Percentiles rank a stretch among this genome's conserved stretches.
phyloP scores from a whole-genome alignment of 2,113 vertebrate genomes.

The Chamaea fasciata region DNA sequence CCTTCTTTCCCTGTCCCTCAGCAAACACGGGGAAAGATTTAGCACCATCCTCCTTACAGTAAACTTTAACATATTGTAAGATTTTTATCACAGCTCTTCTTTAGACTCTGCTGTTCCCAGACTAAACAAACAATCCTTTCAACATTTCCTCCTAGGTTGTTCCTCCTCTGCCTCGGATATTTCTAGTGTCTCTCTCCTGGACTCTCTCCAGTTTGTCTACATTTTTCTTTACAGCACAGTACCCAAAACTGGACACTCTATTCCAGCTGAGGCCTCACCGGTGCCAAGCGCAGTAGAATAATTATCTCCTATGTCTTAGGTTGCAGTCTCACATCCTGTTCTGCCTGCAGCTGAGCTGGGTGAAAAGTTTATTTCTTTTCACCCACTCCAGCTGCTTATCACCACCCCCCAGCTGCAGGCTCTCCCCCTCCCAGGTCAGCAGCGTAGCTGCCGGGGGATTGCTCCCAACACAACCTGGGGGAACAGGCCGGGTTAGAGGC shows the following conservation, averaged over 20 bases:
- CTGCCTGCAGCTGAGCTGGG: constrained; percentile 64
- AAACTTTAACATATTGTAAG: constrained; percentile 31
- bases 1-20: neutral
- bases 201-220: constrained; percentile 28
- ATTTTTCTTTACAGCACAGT: constrained; percentile 45
- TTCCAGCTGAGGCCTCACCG: constrained; percentile 54
- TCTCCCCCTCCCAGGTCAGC: constrained; percentile 38
- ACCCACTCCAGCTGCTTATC: constrained; percentile 62
- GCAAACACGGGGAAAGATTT: neutral
- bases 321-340: constrained; percentile 60
- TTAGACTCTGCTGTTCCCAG: constrained; percentile 34
- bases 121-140: constrained; percentile 61
- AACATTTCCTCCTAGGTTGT: constrained; percentile 36
- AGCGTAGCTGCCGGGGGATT: neutral
- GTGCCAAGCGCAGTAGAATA: constrained; percentile 60
- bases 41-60: constrained; percentile 5
- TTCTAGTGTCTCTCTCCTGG: constrained; percentile 30
- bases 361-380: constrained; percentile 66
- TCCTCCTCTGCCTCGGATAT: constrained; percentile 19
- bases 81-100: constrained; percentile 32
- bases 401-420: constrained; percentile 44
- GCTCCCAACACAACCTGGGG: neutral
- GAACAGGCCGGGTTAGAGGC: neutral
- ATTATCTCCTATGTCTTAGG: constrained; percentile 65
- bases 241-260: constrained; percentile 52